These are phyloP conservation scores for Tanypteryx hageni DNA, from an alignment of 2,888 invertebrate species.

Conservation along the genomic window DNA sequence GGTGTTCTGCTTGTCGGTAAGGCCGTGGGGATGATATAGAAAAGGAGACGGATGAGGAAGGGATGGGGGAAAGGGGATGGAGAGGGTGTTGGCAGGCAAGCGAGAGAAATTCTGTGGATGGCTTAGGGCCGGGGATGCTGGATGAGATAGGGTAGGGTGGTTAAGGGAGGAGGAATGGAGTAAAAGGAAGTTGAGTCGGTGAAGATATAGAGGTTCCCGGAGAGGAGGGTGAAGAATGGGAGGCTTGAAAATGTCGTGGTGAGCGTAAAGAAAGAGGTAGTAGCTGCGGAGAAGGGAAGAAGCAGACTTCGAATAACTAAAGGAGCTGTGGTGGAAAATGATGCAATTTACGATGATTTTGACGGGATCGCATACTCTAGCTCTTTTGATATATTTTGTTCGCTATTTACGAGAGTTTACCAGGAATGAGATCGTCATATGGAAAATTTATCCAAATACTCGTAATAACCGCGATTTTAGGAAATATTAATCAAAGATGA, in stretches of 20 bases:
- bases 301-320: background rate
- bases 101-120: constrained; percentile 14
- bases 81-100: no score
- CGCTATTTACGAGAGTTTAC: no score
- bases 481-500: no score
- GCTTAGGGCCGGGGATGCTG: background rate
- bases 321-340: background rate
- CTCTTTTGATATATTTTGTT: no score
- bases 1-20: background rate
- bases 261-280: no score
- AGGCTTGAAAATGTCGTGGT: background rate
- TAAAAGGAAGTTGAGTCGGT: constrained; percentile 1
- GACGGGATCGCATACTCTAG: no score
- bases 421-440: no score
- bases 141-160: background rate
- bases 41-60: background rate
- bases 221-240: background rate
- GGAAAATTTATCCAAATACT: no score
- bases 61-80: background rate
- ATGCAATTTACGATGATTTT: background rate
- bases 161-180: background rate
- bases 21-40: background rate
- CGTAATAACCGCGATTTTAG: no score
- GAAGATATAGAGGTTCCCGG: background rate
- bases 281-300: no score